Conservation (phyloP, 2,113 vertebrate species). For the Chamaetylas fuelleborni region DNA sequence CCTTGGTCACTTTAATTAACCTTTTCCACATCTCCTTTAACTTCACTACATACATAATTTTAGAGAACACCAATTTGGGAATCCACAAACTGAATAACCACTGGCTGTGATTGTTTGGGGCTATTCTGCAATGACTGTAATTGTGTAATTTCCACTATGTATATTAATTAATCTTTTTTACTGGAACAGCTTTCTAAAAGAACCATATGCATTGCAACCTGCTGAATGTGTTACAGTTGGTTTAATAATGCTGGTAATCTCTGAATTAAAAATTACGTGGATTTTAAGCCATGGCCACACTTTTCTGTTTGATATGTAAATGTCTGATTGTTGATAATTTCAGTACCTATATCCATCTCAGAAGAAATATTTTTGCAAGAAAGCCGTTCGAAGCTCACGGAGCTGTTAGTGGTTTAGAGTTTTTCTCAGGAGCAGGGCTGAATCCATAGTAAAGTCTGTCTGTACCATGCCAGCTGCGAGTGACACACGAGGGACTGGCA, state of each 20-base stretch:
- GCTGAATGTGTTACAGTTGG: background rate
- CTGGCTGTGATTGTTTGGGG: background rate
- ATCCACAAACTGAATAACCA: background rate
- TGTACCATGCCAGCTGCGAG: rapidly evolving
- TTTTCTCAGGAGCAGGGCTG: background rate
- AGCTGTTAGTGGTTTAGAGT: rapidly evolving
- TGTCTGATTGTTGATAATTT: background rate
- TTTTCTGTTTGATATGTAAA: background rate
- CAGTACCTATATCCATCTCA: background rate
- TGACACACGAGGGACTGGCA: background rate
- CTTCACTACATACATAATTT: background rate
- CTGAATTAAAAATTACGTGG: background rate
- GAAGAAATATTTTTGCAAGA: background rate
- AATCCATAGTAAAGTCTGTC: too few relatives aligned
- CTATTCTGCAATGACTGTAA: background rate
- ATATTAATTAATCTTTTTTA: background rate
- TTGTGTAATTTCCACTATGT: background rate
- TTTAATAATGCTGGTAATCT: background rate
- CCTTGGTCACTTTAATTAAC: background rate
- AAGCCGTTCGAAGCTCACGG: background rate
- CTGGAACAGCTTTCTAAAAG: background rate
- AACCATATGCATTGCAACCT: background rate
- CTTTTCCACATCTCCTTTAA: background rate
- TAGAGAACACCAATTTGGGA: background rate
- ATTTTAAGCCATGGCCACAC: background rate